Conservation (phyloP, 2,113 vertebrate species). For the Petroica traversi region DNA sequence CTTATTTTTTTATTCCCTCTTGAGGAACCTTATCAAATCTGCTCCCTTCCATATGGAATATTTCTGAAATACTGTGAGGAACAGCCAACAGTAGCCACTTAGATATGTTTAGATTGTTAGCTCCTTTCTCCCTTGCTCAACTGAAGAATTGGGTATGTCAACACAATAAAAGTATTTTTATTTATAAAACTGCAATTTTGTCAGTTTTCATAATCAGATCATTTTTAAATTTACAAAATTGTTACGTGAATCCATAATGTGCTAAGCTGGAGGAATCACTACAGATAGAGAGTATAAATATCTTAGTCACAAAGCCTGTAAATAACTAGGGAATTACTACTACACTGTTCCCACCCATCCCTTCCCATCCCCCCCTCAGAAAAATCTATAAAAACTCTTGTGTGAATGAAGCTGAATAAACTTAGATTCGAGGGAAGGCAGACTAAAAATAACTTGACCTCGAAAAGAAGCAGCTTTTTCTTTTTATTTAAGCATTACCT, state of each 20-base stretch:
- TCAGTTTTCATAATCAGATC: neutral
- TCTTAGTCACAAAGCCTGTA: neutral
- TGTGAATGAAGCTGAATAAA: constrained; percentile 18
- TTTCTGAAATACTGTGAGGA: constrained; percentile 21
- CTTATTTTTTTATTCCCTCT: neutral
- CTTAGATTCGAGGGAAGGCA: neutral
- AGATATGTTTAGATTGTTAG: neutral
- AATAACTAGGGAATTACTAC: constrained; percentile 1
- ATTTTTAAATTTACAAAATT: neutral
- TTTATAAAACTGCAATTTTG: neutral
- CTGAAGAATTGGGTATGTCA: neutral
- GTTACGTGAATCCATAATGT: neutral
- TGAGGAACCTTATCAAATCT: neutral
- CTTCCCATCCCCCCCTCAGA: neutral
- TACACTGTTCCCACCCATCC: neutral
- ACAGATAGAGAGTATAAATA: neutral
- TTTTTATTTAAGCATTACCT: neutral
- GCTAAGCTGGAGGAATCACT: neutral
- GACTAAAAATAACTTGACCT: neutral
- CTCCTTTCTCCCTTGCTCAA: neutral
- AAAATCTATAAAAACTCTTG: neutral
- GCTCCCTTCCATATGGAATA: constrained; percentile 12
- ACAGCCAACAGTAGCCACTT: neutral
- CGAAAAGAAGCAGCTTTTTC: neutral
- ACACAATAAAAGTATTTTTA: neutral